phyloP scores from a whole-genome alignment of 2,888 invertebrate species.

The Perizoma flavofasciatum region DNA sequence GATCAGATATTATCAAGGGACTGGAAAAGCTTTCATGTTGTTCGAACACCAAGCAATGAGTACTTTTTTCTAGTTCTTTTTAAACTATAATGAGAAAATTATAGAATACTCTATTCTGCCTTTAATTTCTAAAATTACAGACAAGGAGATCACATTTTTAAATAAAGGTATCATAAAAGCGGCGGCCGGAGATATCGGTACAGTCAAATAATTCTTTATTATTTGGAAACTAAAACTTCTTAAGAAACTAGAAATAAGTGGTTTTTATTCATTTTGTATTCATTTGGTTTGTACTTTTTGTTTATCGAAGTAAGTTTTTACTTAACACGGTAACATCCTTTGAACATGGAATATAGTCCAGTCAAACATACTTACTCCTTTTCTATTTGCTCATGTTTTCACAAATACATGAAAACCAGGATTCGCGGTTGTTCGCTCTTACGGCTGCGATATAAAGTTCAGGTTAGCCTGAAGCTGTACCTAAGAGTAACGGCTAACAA shows the following conservation, averaged over 20 bases:
- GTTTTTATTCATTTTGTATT: not conserved
- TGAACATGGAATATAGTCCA: slow-evolving; percentile 13
- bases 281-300: no score
- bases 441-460: slow-evolving; percentile 13
- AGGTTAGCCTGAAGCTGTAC: slow-evolving; percentile 7
- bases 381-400: slow-evolving; percentile 16
- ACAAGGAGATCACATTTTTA: no score
- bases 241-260: no score
- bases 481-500: slow-evolving; percentile 35
- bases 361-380: slow-evolving; percentile 13
- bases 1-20: slow-evolving; percentile 15
- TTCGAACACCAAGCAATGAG: not conserved
- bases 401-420: slow-evolving; percentile 9
- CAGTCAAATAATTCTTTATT: no score
- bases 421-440: slow-evolving; percentile 1
- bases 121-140: no score
- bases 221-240: no score
- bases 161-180: no score
- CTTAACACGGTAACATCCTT: slow-evolving; percentile 8
- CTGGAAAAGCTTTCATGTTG: slow-evolving; percentile 9
- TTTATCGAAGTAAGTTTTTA: slow-evolving; percentile 3
- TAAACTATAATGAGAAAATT: no score
- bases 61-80: no score
- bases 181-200: no score
- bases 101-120: no score